Percentiles rank a stretch among this genome's conserved stretches.
Evolutionary conservation across 2,113 vertebrate genomes (phyloP).

Genomic region (Sapayoa aenigma): DNA sequence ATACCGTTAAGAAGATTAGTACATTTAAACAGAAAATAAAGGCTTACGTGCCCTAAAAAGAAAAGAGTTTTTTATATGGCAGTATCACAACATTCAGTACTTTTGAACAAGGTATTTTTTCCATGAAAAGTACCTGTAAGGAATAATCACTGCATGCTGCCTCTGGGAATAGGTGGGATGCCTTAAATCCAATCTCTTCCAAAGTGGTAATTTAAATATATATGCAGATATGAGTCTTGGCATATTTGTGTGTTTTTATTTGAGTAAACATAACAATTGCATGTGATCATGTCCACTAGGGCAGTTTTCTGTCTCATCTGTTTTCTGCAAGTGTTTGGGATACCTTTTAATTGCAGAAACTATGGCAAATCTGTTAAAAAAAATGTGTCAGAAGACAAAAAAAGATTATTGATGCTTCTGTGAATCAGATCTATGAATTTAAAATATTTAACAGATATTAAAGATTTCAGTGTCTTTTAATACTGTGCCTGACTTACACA

Average conservation of each 20-base stretch:
- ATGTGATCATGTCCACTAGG: neutral
- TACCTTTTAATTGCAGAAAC: neutral
- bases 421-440: neutral
- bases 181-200: neutral
- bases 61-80: neutral
- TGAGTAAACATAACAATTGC: neutral
- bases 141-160: neutral
- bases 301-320: neutral
- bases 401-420: neutral
- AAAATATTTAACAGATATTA: constrained; percentile 6
- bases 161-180: neutral
- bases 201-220: neutral
- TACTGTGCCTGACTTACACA: neutral
- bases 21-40: constrained; percentile 46
- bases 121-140: neutral
- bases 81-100: neutral
- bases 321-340: neutral
- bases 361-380: neutral
- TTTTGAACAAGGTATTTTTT: constrained; percentile 16
- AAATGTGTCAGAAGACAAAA: neutral
- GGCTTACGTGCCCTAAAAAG: constrained; percentile 41
- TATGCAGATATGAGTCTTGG: neutral
- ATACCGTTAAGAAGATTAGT: constrained; percentile 63
- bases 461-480: constrained; percentile 1
- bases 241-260: neutral